Conservation (phyloP, 2,888 invertebrate species). For the Nemurella pictetii region DNA sequence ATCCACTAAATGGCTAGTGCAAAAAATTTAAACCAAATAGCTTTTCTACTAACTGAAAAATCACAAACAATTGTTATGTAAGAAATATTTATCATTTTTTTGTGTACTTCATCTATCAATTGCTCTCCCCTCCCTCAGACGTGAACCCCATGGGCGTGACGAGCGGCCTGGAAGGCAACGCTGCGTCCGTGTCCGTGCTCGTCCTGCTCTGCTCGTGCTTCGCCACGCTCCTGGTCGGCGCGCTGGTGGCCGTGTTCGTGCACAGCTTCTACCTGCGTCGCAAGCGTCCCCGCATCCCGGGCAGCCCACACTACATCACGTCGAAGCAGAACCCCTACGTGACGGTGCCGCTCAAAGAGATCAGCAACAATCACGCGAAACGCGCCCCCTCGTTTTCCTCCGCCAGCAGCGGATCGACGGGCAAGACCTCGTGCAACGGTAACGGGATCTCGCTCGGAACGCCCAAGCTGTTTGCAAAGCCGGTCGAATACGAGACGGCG, state of each 20-base stretch:
- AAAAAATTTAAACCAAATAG: no score
- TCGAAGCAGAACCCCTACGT: constrained; percentile 81
- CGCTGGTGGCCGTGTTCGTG: constrained; percentile 51
- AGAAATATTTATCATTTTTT: no score
- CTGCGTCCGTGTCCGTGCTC: constrained; percentile 55
- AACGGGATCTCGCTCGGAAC: constrained; percentile 61
- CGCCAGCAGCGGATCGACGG: constrained; percentile 51
- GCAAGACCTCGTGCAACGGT: constrained; percentile 47
- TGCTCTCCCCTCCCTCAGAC: constrained; percentile 34
- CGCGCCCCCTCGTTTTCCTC: constrained; percentile 69
- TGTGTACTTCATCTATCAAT: constrained; percentile 2
- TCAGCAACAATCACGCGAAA: constrained; percentile 58
- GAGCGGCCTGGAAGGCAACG: constrained; percentile 34
- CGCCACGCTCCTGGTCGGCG: constrained; percentile 54
- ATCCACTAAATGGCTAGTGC: no score
- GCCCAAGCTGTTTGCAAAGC: constrained; percentile 71
- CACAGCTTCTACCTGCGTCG: constrained; percentile 57
- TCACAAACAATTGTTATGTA: no score
- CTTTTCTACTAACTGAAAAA: no score
- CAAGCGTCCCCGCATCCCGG: constrained; percentile 64
- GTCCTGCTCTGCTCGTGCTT: constrained; percentile 55
- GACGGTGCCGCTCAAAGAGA: constrained; percentile 78
- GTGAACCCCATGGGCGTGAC: constrained; percentile 40
- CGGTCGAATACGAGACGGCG: constrained; percentile 76
- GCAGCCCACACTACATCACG: constrained; percentile 80